Percentiles rank a stretch among this genome's conserved stretches.
These are phyloP conservation scores for Rhinogobio ventralis DNA, from an alignment of 2,797 vertebrate species.

Conservation along the genomic window DNA sequence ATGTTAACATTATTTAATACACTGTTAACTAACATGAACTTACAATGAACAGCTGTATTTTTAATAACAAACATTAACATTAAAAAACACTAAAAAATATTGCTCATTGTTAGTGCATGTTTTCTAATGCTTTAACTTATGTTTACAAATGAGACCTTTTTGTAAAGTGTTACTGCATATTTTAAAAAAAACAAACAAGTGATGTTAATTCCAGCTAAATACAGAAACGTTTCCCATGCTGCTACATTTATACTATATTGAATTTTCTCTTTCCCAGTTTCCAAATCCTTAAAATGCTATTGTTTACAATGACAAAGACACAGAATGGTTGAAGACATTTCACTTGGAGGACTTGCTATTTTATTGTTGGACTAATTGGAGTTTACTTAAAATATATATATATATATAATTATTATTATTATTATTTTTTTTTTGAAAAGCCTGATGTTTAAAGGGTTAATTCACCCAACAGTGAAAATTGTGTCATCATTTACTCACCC, in stretches of 20 bases:
- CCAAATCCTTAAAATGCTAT: slow-evolving; percentile 2
- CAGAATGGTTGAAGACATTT: slow-evolving; percentile 1
- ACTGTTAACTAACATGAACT: neutral
- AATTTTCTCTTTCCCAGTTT: neutral
- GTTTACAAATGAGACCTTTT: neutral
- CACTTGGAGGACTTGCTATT: neutral
- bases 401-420: too few species aligned
- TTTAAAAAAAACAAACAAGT: neutral
- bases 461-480: too few species aligned
- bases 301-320: neutral
- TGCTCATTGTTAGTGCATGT: neutral
- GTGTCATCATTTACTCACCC: too few species aligned
- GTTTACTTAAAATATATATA: neutral
- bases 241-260: neutral
- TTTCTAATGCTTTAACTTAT: neutral
- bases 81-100: neutral
- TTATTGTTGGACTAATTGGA: neutral
- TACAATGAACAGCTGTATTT: neutral
- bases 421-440: neutral
- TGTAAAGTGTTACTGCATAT: neutral
- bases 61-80: neutral
- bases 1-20: neutral
- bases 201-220: neutral
- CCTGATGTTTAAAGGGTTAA: neutral
- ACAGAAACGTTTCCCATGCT: neutral